Evolutionary conservation across 2,113 vertebrate species (phyloP).

Genomic region (Mandrillus leucophaeus): DNA sequence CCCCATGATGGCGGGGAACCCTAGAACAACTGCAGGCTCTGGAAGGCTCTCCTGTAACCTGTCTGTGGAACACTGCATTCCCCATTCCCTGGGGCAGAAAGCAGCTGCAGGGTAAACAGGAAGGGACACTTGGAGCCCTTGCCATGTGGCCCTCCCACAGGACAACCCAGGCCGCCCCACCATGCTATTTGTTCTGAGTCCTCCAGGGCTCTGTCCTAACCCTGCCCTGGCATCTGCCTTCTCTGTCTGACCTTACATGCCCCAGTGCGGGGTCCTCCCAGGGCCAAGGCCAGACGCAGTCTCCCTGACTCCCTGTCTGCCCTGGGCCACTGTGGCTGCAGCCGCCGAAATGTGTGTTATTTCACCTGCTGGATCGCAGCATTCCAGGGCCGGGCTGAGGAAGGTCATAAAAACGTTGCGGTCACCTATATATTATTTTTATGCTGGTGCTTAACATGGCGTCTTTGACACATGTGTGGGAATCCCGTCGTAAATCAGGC

Average conservation of each 20-base stretch:
- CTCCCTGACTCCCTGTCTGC: not conserved
- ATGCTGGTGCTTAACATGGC: conserved; percentile 81
- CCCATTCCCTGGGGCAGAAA: not conserved
- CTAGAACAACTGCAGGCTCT: not conserved
- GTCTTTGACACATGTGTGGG: conserved; percentile 80
- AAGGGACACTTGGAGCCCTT: not conserved
- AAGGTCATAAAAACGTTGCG: conserved; percentile 80
- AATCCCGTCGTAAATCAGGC: conserved; percentile 82
- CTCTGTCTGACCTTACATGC: not conserved
- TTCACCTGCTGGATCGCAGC: conserved; percentile 83
- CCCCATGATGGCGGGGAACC: not conserved
- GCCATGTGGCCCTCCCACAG: not conserved
- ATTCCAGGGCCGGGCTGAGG: conserved; percentile 80
- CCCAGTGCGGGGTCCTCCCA: fast-evolving
- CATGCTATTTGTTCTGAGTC: not conserved
- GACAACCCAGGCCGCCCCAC: no score
- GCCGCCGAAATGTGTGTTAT: conserved; percentile 81
- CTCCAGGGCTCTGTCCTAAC: not conserved
- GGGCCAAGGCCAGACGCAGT: not conserved
- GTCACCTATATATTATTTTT: conserved; percentile 86
- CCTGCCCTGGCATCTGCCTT: not conserved
- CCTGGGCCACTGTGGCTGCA: not conserved
- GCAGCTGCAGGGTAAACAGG: not conserved
- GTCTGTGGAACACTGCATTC: not conserved
- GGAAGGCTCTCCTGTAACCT: not conserved